Base-by-base conservation (phyloP, 2,113 vertebrate species). In the Clinocottus analis region DNA sequence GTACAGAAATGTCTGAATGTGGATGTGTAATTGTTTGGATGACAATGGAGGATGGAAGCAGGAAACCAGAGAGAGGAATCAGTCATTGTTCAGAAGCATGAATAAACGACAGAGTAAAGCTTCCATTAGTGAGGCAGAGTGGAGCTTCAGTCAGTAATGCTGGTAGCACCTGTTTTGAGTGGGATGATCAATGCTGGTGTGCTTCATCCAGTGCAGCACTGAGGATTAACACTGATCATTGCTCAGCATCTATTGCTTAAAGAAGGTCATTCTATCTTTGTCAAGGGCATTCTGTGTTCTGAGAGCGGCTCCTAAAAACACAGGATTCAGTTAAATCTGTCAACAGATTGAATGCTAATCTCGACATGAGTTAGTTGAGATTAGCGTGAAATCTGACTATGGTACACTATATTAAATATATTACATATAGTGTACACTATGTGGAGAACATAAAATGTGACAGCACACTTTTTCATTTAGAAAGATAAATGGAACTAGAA, bases 141-240 rank as follows among this genome's bases (percentile, higher is more conserved):
- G 45, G 17, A 37, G 13, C n/a, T 23, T 33, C 59, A 53, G 58
- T 53, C 55, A 14, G 23, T 67, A 33, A 10, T 41, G 61, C 25
- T 27, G 16, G n/a, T 17, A 47, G 21, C 29, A 39, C n/a, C 11
- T 2, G 2, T 45, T 68, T 25, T 45, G 16, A 47, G 31, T 14
- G 16, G 37, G 56, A 21, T 31, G 21, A 43, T 85, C 16, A 80
- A 59, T 67, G 60, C 27, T 31, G 33, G 35, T 60, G 11, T 80
- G 35, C 56, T 33, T 16, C 33, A 53, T 69, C 35, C 63, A 51
- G 49, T 60, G 39, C 67, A 59, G 23, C 8, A 23, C 31, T 51
- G 3, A 45, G 25, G 62, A 69, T 56, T 71, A 37, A 55, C 56
- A 56, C 4, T 72, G n/a, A 67, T 41, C 17, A 16, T 27, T 47